Evolutionary conservation across 1,140 invertebrate genomes (phyloP).

Genomic region (Sitobion miscanthi): DNA sequence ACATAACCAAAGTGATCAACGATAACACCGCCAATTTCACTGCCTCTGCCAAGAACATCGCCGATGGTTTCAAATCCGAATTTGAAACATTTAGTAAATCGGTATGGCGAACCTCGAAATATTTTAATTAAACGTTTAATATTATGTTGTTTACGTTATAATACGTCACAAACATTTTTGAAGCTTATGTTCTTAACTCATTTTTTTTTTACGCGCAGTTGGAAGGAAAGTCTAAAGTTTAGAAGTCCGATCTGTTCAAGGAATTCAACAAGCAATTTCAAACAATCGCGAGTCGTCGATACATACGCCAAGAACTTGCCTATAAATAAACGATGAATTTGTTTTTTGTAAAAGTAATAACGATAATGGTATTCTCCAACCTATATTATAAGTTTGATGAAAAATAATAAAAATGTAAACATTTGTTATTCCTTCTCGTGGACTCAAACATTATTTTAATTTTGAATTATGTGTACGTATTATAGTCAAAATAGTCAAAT

Average conservation of each 20-base stretch:
- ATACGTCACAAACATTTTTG: background rate
- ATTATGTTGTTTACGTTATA: background rate
- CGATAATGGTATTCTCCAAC: background rate
- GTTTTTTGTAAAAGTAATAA: background rate
- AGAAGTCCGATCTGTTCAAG: background rate
- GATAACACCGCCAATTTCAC: background rate
- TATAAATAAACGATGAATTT: background rate
- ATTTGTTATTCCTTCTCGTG: background rate
- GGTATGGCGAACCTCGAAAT: background rate
- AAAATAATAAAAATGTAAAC: background rate
- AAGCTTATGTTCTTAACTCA: background rate
- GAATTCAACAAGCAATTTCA: constrained; percentile 10
- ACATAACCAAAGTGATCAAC: background rate
- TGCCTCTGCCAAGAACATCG: background rate
- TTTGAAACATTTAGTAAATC: background rate
- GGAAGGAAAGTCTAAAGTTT: background rate
- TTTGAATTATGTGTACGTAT: background rate
- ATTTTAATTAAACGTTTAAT: background rate
- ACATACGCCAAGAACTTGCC: background rate
- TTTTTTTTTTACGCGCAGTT: background rate
- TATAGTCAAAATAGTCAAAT: background rate
- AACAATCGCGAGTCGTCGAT: background rate
- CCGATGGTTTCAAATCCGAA: background rate
- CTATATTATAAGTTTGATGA: too few species aligned
- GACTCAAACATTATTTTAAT: background rate